Conservation (phyloP, 2,113 vertebrate species). For the Cyprinodon brontotheroides region DNA sequence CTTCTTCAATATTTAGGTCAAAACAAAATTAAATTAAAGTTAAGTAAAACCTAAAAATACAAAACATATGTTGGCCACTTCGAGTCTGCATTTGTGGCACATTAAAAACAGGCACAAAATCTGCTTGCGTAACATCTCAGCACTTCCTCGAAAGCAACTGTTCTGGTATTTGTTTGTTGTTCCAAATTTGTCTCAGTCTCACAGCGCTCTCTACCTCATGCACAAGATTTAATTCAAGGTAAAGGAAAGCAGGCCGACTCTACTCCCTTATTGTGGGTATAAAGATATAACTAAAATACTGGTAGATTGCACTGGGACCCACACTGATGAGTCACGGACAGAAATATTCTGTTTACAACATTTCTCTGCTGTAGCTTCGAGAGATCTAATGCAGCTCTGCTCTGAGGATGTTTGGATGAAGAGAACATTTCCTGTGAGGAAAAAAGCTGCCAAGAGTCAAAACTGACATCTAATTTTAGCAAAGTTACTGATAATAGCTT, state of each 20-base stretch:
- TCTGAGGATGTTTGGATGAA: conserved; percentile 60
- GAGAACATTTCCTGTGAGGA: conserved; percentile 48
- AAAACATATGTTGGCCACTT: neutral
- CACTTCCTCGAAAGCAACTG: neutral
- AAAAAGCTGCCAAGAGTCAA: conserved; percentile 22
- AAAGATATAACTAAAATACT: conserved; percentile 33
- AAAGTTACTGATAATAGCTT: no score
- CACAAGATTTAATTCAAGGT: conserved; percentile 26
- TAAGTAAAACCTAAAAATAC: neutral
- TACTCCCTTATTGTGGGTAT: conserved; percentile 16
- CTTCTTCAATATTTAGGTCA: no score
- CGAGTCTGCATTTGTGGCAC: neutral
- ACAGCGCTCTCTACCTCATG: neutral
- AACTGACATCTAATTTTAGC: neutral
- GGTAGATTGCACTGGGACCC: conserved; percentile 27
- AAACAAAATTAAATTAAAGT: no score
- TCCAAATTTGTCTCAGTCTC: neutral
- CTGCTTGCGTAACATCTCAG: neutral
- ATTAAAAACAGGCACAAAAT: neutral
- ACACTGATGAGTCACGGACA: conserved; percentile 55
- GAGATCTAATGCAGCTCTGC: conserved; percentile 34
- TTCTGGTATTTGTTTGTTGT: neutral
- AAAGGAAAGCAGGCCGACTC: conserved; percentile 20
- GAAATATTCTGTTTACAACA: conserved; percentile 65
- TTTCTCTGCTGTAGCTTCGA: conserved; percentile 39